Conservation (phyloP, 2,888 invertebrate species). For the Mactromeris polynyma region DNA sequence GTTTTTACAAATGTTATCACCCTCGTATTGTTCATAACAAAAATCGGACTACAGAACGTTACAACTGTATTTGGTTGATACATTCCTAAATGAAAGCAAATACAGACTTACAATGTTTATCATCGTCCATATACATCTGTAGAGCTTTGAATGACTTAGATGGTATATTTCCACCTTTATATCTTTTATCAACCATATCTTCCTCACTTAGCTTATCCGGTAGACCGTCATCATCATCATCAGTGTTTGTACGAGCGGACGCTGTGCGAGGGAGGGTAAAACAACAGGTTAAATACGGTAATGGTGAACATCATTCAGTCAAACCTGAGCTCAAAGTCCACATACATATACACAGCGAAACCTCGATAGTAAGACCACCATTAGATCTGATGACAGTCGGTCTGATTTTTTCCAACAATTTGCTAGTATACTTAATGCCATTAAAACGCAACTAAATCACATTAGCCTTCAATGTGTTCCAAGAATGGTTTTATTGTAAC, state of each 20-base stretch:
- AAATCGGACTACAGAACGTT: no score
- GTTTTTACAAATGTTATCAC: no score
- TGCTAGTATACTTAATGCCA: no score
- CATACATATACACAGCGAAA: no score
- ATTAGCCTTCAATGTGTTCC: no score
- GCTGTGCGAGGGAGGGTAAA: constrained; percentile 27
- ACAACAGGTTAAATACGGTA: background rate
- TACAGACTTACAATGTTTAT: constrained; percentile 48
- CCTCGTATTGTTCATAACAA: no score
- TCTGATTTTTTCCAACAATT: no score
- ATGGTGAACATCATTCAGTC: background rate
- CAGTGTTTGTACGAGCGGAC: constrained; percentile 44
- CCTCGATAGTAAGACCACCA: no score
- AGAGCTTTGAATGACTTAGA: constrained; percentile 93
- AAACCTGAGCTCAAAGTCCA: background rate
- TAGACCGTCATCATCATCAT: constrained; percentile 77
- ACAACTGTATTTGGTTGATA: background rate
- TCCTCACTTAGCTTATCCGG: constrained; percentile 82
- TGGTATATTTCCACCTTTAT: constrained; percentile 92
- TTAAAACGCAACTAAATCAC: no score
- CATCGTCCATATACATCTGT: constrained; percentile 88
- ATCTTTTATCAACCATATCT: constrained; percentile 84
- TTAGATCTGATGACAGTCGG: no score
- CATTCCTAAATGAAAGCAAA: background rate
- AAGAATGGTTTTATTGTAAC: no score